Evolutionary conservation across 2,888 invertebrate species (phyloP).

Genomic region (Harpalus rufipes): DNA sequence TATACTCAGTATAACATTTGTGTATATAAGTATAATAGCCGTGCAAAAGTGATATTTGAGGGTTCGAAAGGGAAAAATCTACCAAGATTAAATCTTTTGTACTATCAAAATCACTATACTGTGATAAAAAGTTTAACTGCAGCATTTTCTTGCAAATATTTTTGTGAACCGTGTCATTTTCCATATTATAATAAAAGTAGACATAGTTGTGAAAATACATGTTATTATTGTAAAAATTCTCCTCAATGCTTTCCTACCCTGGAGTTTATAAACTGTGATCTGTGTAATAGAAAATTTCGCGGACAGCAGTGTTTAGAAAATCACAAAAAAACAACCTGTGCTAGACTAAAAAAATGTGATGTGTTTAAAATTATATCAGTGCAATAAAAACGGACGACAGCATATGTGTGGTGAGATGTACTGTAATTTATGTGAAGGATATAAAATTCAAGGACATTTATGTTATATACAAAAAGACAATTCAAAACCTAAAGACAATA

Average conservation of each 20-base stretch:
- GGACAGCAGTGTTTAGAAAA: too few species aligned
- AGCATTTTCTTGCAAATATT: slow-evolving; percentile 70
- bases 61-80: slow-evolving; percentile 12
- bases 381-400: too few species aligned
- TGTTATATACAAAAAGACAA: too few species aligned
- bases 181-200: slow-evolving; percentile 67
- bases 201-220: slow-evolving; percentile 66
- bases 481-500: too few species aligned
- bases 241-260: background rate
- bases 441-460: too few species aligned
- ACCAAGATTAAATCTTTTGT: slow-evolving; percentile 69
- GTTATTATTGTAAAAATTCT: slow-evolving; percentile 40
- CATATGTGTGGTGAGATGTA: too few species aligned
- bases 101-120: slow-evolving; percentile 67
- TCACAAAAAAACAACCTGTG: too few species aligned
- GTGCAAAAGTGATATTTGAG: too few species aligned
- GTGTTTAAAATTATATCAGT: too few species aligned
- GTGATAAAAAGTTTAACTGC: slow-evolving; percentile 68
- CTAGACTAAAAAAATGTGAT: too few species aligned
- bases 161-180: slow-evolving; percentile 69
- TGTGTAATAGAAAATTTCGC: slow-evolving; percentile 9
- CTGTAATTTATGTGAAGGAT: too few species aligned
- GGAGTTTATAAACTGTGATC: background rate
- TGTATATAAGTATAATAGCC: slow-evolving; percentile 36
- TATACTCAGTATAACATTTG: slow-evolving; percentile 21